Evolutionary conservation across 2,888 invertebrate genomes (phyloP).

Genomic region (Ophraella communa): DNA sequence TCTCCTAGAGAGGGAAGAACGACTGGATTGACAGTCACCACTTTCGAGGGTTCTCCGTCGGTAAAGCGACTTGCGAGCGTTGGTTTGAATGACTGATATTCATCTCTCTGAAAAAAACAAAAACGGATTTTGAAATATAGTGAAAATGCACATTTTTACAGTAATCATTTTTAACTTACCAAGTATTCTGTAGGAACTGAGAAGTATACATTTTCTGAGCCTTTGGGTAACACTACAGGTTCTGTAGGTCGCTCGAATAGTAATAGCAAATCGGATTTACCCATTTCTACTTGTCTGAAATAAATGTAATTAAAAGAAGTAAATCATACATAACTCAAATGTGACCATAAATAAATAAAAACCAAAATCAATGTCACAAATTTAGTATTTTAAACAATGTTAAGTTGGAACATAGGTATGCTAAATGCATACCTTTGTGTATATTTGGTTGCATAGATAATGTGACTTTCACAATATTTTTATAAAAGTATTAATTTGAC

Average conservation of each 20-base stretch:
- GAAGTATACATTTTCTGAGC: conserved; percentile 67
- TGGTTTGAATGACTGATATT: conserved; percentile 65
- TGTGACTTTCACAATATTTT: too few species aligned
- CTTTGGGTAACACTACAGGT: conserved; percentile 75
- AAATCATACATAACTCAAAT: too few species aligned
- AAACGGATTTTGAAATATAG: not conserved
- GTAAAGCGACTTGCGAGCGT: conserved; percentile 69
- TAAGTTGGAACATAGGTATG: too few species aligned
- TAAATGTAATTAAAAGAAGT: too few species aligned
- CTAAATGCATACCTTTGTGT: too few species aligned
- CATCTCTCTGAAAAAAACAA: conserved; percentile 57
- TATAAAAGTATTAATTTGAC: too few species aligned
- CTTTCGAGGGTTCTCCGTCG: conserved; percentile 59
- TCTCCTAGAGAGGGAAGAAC: conserved; percentile 65
- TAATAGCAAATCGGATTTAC: conserved; percentile 56
- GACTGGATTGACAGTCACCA: conserved; percentile 64
- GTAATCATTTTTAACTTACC: too few species aligned
- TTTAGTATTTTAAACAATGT: too few species aligned
- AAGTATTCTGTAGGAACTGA: conserved; percentile 67
- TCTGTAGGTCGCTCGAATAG: conserved; percentile 79
- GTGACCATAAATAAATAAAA: too few species aligned
- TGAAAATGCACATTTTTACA: too few species aligned
- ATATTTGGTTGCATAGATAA: too few species aligned
- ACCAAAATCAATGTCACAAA: too few species aligned
- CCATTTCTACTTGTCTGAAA: not conserved